Evolutionary conservation across 2,797 vertebrate species (phyloP), one percentile per base, ranked within the genome.

Genomic region (Clarias pachynema): DNA sequence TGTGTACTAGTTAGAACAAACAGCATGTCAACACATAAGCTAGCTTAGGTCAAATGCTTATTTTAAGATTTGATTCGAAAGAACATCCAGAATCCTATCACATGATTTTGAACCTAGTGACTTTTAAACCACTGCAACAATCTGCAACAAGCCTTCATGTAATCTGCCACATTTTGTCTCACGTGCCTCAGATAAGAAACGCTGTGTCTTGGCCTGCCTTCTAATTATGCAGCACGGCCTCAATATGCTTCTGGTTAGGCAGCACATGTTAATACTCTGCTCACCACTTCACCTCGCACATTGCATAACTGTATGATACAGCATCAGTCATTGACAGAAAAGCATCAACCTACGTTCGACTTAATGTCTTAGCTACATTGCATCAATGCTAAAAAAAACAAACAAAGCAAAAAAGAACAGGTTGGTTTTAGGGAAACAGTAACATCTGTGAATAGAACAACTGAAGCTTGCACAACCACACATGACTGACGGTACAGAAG

Each of bases 241-340:
- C 24, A 82, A 63, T 68, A 37, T 75, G 70, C 70, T 82, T n/a
- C 34, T 68, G 14, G 31, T 75, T 37, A 82, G 62, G 59, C 65
- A 53, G 24, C 49, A 24, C 37, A 72, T 73, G n/a, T 69, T 26
- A 59, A 72, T 84, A 29, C 37, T 49, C 29, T 73, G 40, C 49
- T 26, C 22, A 65, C 22, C 65, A 53, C 31, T 22, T 85, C 29
- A 20, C 37, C 4, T 59, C 40, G 40, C 29, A 34, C 14, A 9
- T 10, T 14, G 29, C 68, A 56, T 16, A 44, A 44, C 65, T 81
- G 18, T 74, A 5, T 18, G 37, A 63, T 31, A 44, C 59, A 18
- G 24, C 24, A 62, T 40, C 6, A 5, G 22, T 40, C 77, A 44
- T 2, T 37, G 34, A 3, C 26, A 14, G 20, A 24, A 34, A 59